Evolutionary conservation across 2,797 vertebrate species (phyloP), one percentile per base, ranked within the genome.

Genomic region (Sebastes dallii): DNA sequence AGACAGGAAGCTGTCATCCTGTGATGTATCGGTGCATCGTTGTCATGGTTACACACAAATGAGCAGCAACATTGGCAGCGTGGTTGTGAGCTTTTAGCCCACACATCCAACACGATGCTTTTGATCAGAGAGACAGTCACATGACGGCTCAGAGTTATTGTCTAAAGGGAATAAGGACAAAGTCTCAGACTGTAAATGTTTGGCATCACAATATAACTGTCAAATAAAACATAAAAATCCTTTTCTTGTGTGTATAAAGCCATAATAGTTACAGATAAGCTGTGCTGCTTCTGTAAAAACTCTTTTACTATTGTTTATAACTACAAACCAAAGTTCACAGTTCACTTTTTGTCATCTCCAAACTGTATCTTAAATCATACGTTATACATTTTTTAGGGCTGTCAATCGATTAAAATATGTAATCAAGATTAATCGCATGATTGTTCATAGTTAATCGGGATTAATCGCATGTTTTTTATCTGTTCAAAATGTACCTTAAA

Each of bases 1-100:
- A 75, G 66, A 73, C 66, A 0, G 70, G 66, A 84, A 84, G 77
- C 69, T 42, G 80, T 80, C 74, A 70, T 75, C 42, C 20, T 22
- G 67, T 68, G 71, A 67, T 78, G 79, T 59, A 60, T 78, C 27
- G 22, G 16, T 46, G 60, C 36, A 6, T 55, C 4, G 74, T 88
- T 70, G 82, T 56, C 42, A 4, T 87, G 91, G 86, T 80, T 82
- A 72, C 82, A 39, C 75, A 64, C 66, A 86, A 86, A 85, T 80
- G 68, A 78, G 55, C 58, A 74, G 69, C 78, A 78, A 75, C 86
- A 66, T 20, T 76, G 76, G 83, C 62, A 58, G 72, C 9, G 59
- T 55, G 68, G 59, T 34, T 36, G 80, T 67, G 79, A 75, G 64
- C 61, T 83, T 64, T 32, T 16, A 81, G 75, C 69, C 68, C 78